These are phyloP conservation scores for Neolamprologus modestus DNA, from an alignment of 2,113 vertebrate species.

Conservation along the genomic window DNA sequence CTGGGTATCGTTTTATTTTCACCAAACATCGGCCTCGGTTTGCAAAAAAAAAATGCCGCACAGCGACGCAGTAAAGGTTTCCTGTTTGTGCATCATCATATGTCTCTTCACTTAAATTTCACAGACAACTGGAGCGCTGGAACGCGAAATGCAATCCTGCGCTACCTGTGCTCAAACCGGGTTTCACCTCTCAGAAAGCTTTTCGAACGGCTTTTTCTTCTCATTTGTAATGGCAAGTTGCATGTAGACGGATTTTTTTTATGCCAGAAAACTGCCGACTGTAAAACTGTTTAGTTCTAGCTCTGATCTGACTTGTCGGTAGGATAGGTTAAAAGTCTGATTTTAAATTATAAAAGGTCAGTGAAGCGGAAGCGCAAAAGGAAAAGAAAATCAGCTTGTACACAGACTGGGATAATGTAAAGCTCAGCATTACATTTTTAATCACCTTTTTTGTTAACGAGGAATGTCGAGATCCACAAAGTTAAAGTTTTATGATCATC, in stretches of 20 bases:
- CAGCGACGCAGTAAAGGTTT: neutral
- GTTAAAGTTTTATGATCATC: neutral
- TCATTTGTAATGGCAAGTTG: neutral
- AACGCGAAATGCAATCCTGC: neutral
- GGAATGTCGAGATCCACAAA: neutral
- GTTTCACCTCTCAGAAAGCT: neutral
- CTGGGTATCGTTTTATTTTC: neutral
- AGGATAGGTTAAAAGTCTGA: neutral
- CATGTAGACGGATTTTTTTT: neutral
- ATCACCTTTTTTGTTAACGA: neutral
- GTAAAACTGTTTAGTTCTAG: neutral
- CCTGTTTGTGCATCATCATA: neutral
- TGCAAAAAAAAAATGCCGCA: neutral
- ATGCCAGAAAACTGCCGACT: neutral
- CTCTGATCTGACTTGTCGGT: neutral
- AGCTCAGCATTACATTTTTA: neutral
- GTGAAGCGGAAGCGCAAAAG: neutral
- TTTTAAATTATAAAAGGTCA: neutral
- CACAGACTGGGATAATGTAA: neutral
- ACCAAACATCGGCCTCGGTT: neutral
- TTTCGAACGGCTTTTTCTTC: neutral
- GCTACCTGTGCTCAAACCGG: neutral
- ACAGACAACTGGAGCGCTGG: neutral
- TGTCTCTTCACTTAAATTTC: neutral
- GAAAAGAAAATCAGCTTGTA: neutral